Percentiles rank a stretch among this genome's conserved stretches.
phyloP scores from a whole-genome alignment of 2,888 invertebrate species.

The Plagodis pulveraria region DNA sequence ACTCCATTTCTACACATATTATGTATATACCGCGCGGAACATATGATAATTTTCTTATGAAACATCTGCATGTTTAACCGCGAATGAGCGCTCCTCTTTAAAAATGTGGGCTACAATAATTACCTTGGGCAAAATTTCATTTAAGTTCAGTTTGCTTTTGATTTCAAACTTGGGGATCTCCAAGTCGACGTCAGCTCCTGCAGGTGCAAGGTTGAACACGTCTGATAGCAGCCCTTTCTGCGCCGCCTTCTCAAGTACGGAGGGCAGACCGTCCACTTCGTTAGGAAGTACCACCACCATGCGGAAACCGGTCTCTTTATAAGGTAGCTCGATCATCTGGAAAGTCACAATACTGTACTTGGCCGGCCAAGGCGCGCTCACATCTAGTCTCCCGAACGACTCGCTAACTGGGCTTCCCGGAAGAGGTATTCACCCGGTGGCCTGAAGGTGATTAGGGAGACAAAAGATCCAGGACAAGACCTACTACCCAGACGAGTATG shows the following conservation, averaged over 20 bases:
- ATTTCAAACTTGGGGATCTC: constrained; percentile 62
- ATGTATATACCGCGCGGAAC: too few species aligned
- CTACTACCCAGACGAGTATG: too few species aligned
- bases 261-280: constrained; percentile 53
- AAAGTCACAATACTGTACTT: not conserved
- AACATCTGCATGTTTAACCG: too few species aligned
- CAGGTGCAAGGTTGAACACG: constrained; percentile 46
- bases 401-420: too few species aligned
- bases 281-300: constrained; percentile 62
- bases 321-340: constrained; percentile 63
- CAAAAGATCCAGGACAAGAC: too few species aligned
- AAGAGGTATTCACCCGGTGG: too few species aligned
- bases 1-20: too few species aligned
- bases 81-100: too few species aligned
- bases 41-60: too few species aligned
- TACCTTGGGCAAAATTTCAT: constrained; percentile 57
- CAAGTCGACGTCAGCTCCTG: constrained; percentile 45
- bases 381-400: too few species aligned
- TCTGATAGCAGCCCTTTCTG: constrained; percentile 51
- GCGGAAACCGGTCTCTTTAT: constrained; percentile 59
- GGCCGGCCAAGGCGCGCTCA: too few species aligned
- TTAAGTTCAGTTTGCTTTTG: constrained; percentile 51
- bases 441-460: too few species aligned
- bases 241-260: constrained; percentile 53
- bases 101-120: not conserved